These are phyloP conservation scores for Pedionomus torquatus DNA, from an alignment of 2,113 vertebrate species.

Conservation along the genomic window DNA sequence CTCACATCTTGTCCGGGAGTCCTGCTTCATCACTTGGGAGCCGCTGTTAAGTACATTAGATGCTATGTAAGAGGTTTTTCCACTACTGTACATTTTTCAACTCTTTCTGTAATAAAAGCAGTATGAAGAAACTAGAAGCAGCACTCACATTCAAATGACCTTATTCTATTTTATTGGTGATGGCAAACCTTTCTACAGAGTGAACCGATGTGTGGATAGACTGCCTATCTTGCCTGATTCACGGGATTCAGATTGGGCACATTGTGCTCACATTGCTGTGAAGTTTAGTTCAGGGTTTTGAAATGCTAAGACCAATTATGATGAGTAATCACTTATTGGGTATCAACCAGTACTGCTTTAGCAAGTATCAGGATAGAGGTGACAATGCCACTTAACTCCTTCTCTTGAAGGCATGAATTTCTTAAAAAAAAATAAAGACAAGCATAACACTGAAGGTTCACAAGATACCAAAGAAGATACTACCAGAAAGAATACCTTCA, in stretches of 20 bases:
- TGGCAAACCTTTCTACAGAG: not conserved
- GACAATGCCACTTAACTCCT: not conserved
- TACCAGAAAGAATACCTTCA: not conserved
- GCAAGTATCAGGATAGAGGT: not conserved
- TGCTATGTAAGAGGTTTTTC: not conserved
- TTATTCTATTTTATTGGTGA: not conserved
- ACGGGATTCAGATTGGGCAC: not conserved
- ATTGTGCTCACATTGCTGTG: not conserved
- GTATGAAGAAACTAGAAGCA: not conserved
- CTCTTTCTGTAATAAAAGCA: not conserved
- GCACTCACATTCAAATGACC: not conserved
- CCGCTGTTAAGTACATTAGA: not conserved
- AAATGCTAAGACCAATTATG: not conserved
- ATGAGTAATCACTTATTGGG: not conserved
- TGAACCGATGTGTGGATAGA: not conserved
- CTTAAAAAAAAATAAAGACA: not conserved
- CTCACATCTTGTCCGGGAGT: not conserved
- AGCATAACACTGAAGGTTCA: not conserved
- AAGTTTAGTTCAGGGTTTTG: not conserved
- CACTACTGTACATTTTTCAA: not conserved
- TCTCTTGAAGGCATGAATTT: not conserved
- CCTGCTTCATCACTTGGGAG: not conserved
- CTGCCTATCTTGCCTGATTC: not conserved
- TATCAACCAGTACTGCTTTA: not conserved
- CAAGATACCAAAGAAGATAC: not conserved